Evolutionary conservation across 92 coral and sea anemone species (phyloP), one percentile per base, ranked within the genome.

Genomic region (Parazoanthus swiftii): DNA sequence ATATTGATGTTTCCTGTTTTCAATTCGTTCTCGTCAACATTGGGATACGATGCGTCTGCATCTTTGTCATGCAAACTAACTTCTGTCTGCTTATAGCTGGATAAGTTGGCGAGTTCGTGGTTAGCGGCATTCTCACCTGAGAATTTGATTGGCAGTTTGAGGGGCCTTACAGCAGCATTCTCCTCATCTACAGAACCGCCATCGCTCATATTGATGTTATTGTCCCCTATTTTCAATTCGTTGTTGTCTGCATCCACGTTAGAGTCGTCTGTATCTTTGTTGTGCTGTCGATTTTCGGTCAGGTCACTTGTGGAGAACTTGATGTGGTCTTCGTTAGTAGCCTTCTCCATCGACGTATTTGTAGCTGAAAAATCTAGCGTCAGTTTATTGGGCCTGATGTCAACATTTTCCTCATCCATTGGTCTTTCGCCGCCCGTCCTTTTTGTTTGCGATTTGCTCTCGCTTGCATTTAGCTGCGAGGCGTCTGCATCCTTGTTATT

Each of bases 51-150:
- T 72, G 72, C 50, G 39, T 80, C 46, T 56, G 85, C 50, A 43
- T 33, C 14, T 18, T 80, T 80, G 72, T 33, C 48, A 80, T 80
- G 85, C 71, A 80, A 80, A 80, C 33, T 36, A 56, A 38, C 15
- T 66, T 56, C 85, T 56, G 85, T 26, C 26, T 80, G 85, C 46
- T 80, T 68, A 35, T 25, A 72, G 50, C 14, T 80, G 33, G 68
- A 58, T 16, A 5, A 6, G 15, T 1, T 33, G 50, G 48, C 11
- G 63, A 18, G 71, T 16, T 80, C 71, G 13, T 20, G 5, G 72
- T 80, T 56, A 54, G 73, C 11, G 71, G 29, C 63, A 38, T 79
- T 65, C 39, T 7, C 35, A 10, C 4, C 81, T 20, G 51, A 6
- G 58, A 50, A 25, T 15, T 20, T 67, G 63, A 54, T 80, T 63